These are phyloP conservation scores for Tapirus indicus DNA, from an alignment of 2,797 vertebrate species.

Conservation along the genomic window DNA sequence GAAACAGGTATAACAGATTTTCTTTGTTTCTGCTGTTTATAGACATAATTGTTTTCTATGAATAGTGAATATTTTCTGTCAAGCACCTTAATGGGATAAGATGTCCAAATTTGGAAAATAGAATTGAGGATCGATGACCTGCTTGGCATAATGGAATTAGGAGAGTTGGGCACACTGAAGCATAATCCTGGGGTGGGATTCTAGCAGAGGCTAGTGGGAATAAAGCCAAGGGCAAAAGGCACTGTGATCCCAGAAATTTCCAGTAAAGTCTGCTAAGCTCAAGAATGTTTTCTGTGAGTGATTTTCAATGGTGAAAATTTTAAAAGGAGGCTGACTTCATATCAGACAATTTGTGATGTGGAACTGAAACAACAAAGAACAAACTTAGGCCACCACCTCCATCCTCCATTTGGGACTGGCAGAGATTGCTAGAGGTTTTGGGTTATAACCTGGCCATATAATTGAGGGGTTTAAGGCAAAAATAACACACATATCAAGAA, in stretches of 20 bases:
- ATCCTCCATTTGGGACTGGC: not conserved
- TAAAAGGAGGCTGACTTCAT: not conserved
- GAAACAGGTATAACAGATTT: not conserved
- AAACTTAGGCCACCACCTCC: not conserved
- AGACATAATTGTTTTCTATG: not conserved
- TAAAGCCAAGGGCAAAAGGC: not conserved
- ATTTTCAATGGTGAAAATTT: not conserved
- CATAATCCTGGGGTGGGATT: not conserved
- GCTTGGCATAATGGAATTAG: not conserved
- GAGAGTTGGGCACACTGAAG: not conserved
- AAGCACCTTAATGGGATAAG: not conserved
- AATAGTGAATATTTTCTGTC: not conserved
- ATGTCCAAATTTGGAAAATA: not conserved
- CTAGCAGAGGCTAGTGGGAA: not conserved
- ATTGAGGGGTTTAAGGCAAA: not conserved
- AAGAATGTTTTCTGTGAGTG: not conserved
- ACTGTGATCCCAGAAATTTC: not conserved
- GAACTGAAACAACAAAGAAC: not conserved
- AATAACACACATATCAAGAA: not conserved
- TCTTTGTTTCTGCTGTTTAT: not conserved
- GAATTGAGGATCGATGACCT: not conserved
- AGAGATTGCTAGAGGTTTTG: not conserved
- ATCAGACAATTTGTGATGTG: not conserved
- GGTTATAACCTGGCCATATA: fast-evolving
- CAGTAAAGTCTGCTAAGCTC: not conserved